A percentile compares a stretch with the other conserved stretches of the same genome.
Conservation (phyloP, 2,888 invertebrate species). For the Slavum lentiscoides region DNA sequence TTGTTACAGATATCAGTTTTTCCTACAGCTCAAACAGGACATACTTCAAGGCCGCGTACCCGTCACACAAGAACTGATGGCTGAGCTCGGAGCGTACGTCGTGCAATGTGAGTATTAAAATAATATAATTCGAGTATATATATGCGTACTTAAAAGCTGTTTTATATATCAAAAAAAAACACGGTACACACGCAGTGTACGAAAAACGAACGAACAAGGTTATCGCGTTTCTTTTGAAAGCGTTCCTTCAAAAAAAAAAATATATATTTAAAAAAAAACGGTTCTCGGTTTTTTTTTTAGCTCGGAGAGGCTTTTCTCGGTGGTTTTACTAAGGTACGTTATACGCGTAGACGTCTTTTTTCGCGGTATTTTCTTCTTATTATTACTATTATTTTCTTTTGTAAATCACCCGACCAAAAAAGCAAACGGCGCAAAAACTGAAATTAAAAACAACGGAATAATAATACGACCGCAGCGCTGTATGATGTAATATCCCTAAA, state of each 20-base stretch:
- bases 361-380: too few relatives aligned
- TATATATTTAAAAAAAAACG: too few relatives aligned
- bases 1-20: constrained; percentile 86
- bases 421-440: constrained; percentile 2
- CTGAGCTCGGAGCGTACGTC: constrained; percentile 88
- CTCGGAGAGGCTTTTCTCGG: too few relatives aligned
- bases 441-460: constrained; percentile 35
- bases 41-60: constrained; percentile 91
- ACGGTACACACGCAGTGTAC: too few relatives aligned
- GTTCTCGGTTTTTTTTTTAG: too few relatives aligned
- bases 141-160: background rate
- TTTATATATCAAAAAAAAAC: too few relatives aligned
- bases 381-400: background rate
- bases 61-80: constrained; percentile 85
- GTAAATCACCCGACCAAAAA: background rate
- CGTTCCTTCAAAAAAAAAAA: background rate
- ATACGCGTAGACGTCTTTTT: too few relatives aligned
- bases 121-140: background rate
- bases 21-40: constrained; percentile 95
- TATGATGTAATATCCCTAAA: background rate
- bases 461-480: background rate
- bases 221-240: constrained; percentile 11
- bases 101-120: constrained; percentile 82
- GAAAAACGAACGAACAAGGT: constrained; percentile 4
- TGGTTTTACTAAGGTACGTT: too few relatives aligned